Evolutionary conservation across 1,140 invertebrate species (phyloP).

Genomic region (Drosophila sp.): DNA sequence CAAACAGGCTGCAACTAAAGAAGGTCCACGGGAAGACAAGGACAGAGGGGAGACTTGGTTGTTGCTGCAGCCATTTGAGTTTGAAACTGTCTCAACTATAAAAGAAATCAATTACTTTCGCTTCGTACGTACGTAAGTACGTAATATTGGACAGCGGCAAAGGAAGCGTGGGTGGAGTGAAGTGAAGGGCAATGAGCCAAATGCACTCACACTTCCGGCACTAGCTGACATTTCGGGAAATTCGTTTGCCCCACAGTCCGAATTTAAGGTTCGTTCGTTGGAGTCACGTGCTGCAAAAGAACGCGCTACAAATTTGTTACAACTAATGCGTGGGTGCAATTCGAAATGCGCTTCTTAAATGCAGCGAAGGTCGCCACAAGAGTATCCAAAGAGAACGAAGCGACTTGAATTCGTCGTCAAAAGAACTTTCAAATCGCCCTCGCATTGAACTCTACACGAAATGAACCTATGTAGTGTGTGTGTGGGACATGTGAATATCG

Average conservation of each 20-base stretch:
- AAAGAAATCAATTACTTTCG: conserved; percentile 82
- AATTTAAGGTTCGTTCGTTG: conserved; percentile 22
- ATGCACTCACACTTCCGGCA: conserved; percentile 74
- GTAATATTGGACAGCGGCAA: conserved; percentile 18
- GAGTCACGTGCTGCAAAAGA: conserved; percentile 71
- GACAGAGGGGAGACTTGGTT: conserved; percentile 40
- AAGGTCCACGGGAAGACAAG: conserved; percentile 31
- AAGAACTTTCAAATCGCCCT: conserved; percentile 27
- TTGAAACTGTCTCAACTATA: conserved; percentile 80
- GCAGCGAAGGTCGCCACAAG: conserved; percentile 34
- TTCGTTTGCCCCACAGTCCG: conserved; percentile 19
- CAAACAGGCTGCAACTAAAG: conserved; percentile 54
- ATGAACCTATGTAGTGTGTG: conserved; percentile 36
- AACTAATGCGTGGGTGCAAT: conserved; percentile 81
- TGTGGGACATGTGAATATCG: conserved; percentile 56
- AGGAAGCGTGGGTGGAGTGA: neutral
- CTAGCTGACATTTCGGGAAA: conserved; percentile 51
- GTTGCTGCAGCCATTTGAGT: conserved; percentile 72
- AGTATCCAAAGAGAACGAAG: neutral
- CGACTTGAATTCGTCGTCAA: no score
- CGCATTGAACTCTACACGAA: conserved; percentile 75
- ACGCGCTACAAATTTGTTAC: conserved; percentile 80
- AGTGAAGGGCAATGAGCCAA: conserved; percentile 23
- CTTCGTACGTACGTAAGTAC: conserved; percentile 33
- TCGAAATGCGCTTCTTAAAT: conserved; percentile 65